Evolutionary conservation across 2,113 vertebrate genomes (phyloP).

Genomic region (Oophaga pumilio): DNA sequence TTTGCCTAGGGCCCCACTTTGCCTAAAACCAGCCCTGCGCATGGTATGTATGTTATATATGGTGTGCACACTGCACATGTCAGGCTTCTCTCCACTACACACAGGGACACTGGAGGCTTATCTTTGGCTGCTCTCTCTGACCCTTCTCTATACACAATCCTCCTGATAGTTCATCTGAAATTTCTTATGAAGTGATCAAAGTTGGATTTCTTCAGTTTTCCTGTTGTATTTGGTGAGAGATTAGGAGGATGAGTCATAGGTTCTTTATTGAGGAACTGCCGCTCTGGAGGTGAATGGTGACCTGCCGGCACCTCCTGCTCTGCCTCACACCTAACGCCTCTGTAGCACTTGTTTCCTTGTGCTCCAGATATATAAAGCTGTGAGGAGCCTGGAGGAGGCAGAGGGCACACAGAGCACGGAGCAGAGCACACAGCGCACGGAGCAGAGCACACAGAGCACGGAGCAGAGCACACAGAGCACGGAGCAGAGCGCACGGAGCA

Average conservation of each 20-base stretch:
- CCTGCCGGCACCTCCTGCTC: background rate
- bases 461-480: too few species aligned
- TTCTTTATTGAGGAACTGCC: slow-evolving; percentile 37
- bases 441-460: too few species aligned
- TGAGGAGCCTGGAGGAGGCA: background rate
- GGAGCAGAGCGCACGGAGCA: too few species aligned
- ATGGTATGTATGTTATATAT: too few species aligned
- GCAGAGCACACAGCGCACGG: too few species aligned
- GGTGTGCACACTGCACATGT: too few species aligned
- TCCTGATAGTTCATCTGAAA: background rate
- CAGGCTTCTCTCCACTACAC: background rate
- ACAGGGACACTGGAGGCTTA: background rate
- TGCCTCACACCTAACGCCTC: background rate
- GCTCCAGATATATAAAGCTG: slow-evolving; percentile 37
- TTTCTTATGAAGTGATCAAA: background rate
- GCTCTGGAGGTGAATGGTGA: background rate
- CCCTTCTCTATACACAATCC: background rate
- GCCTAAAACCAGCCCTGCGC: too few species aligned
- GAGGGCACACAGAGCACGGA: too few species aligned
- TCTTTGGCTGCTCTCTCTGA: background rate
- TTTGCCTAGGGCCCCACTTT: too few species aligned
- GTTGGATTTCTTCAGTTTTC: slow-evolving; percentile 22
- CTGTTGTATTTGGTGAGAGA: background rate
- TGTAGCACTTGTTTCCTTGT: slow-evolving; percentile 31
- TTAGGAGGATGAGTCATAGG: slow-evolving; percentile 33